Conservation (phyloP, 2,797 vertebrate species). For the Phataginus tetradactyla region DNA sequence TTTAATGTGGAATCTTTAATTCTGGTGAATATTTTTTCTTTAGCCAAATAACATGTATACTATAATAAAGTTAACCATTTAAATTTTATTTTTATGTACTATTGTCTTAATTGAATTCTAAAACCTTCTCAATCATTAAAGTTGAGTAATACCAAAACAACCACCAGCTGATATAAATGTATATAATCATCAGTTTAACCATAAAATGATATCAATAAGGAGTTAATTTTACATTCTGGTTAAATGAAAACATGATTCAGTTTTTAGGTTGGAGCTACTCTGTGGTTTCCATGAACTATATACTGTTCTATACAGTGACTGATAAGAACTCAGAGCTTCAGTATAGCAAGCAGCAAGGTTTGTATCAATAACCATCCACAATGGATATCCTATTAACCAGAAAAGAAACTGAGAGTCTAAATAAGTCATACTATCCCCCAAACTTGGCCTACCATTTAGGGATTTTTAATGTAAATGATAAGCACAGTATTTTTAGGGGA, state of each 20-base stretch:
- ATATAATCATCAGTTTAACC: background rate
- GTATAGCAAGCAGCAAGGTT: background rate
- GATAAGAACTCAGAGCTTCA: background rate
- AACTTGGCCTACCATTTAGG: background rate
- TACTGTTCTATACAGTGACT: background rate
- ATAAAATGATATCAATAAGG: conserved; percentile 24
- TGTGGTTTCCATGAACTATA: background rate
- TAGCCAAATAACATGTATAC: background rate
- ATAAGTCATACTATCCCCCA: background rate
- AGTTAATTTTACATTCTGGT: conserved; percentile 31
- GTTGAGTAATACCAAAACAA: conserved; percentile 15
- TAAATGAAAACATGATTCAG: background rate
- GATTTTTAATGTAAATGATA: conserved; percentile 45
- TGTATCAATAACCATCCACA: background rate
- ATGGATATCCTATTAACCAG: background rate
- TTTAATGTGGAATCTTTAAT: conserved; percentile 36
- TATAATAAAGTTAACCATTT: conserved; percentile 58
- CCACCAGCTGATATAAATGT: conserved; percentile 31
- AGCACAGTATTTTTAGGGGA: background rate
- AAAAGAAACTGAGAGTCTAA: conserved; percentile 13
- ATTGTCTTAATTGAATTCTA: conserved; percentile 35
- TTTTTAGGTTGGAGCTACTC: background rate
- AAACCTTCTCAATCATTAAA: conserved; percentile 31
- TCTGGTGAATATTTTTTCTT: conserved; percentile 25
- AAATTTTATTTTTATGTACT: conserved; percentile 17